Evolutionary conservation across 2,113 vertebrate genomes (phyloP), one percentile per base, ranked within the genome.

Genomic region (Potamarius usumacintae): DNA sequence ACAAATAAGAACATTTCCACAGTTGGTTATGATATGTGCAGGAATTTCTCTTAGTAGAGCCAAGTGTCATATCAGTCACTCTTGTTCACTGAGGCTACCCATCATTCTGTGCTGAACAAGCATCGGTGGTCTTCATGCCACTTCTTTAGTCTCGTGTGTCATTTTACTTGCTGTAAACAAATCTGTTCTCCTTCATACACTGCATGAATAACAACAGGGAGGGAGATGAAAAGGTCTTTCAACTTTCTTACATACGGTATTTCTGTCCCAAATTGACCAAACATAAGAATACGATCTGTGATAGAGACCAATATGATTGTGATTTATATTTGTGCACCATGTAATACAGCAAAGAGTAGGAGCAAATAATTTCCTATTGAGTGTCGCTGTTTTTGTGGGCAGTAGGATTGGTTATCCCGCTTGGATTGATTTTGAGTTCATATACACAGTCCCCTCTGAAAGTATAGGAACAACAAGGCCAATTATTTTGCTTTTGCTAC

Each of bases 51-150:
- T 50, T 76, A 76, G 58, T 85, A 48, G 12, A 58, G 34, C 58
- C 17, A 85, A 85, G 42, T 50, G 63, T 83, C 62, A 53, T 85
- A 74, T 17, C 71, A 85, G 42, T n/a, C 71, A 62, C 84, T 85
- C 42, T 14, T 5, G 4, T 55, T 8, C 12, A 62, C 67, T 84
- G 52, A 84, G 53, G 67, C 52, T 84, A 67, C 50, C 67, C 67
- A 9, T 22, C 18, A 84, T 42, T 9, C 34, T 62, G 80, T 83
- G 20, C 50, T 55, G 22, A 78, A 53, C 22, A 14, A 77, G n/a
- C 22, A 14, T 10, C 6, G 10, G 48, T 77, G 11, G 48, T n/a
- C 50, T 52, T 52, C 27, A 34, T 82, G 8, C 34, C 27, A 62
- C 18, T 63, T 42, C 27, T 82, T 82, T 25, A 34, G 7, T 67